Evolutionary conservation across 2,113 vertebrate genomes (phyloP).

Genomic region (Nothoprocta perdicaria): DNA sequence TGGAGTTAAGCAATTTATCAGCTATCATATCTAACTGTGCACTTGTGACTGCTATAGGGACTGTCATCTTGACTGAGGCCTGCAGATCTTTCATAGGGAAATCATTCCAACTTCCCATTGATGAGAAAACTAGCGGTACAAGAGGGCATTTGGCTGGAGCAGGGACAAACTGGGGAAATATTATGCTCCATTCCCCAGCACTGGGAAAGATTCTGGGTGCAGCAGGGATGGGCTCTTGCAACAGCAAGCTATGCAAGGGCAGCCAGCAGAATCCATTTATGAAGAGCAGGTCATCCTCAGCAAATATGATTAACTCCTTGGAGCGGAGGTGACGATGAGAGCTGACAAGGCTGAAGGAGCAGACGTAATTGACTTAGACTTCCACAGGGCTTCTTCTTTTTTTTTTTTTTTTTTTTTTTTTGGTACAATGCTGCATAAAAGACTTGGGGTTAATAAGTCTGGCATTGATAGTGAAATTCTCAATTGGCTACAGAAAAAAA

Average conservation of each 20-base stretch:
- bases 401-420: background rate
- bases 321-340: conserved; percentile 68
- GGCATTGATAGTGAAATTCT: conserved; percentile 71
- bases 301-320: conserved; percentile 75
- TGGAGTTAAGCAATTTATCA: background rate
- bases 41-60: background rate
- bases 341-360: conserved; percentile 68
- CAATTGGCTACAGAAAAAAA: conserved; percentile 58
- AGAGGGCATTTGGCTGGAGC: background rate
- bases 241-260: conserved; percentile 34
- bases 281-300: conserved; percentile 68
- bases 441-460: conserved; percentile 54
- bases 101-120: background rate
- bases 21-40: background rate
- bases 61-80: background rate
- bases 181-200: background rate
- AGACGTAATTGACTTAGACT: conserved; percentile 69
- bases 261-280: conserved; percentile 55
- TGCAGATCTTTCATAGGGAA: background rate
- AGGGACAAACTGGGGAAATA: background rate
- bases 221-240: background rate
- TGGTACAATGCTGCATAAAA: background rate
- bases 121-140: background rate
- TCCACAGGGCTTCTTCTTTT: conserved; percentile 9
- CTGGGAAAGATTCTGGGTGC: background rate